Base-by-base conservation (phyloP, 2,113 vertebrate species). In the Peromyscus californicus region DNA sequence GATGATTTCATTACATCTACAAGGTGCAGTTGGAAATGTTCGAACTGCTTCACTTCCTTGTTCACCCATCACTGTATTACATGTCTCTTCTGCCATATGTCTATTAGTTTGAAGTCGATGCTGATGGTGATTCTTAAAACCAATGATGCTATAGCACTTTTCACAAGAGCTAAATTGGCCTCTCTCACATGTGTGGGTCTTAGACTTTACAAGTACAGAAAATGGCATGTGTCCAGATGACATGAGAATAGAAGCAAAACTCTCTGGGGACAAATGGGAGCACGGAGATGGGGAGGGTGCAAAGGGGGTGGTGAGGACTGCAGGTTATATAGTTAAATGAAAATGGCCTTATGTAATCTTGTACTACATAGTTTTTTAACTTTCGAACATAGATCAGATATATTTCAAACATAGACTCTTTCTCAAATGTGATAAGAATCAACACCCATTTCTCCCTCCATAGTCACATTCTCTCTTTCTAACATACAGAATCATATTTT, bases 91-190 rank as follows among this genome's bases (percentile, higher is more conserved):
- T 79, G 1, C 45, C 36, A 67, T 45, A 69, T 0, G 67, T 96
- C 75, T 84, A 42, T 82, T 84, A 59, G 5, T 67, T 83, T 74
- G 76, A 88, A 45, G 17, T 83, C 17, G 7, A 17, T 7, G 48
- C 57, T 92, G 10, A 84, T 21, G 8, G 11, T 29, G 45, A 88
- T 89, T 95, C 84, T 86, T 90, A 70, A 94, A 97, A 85, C 21
- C 8, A 15, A 90, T 9, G 22, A 89, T 63, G 13, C 22, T 61
- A 31, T 21, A 21, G 16, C 39, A 19, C 39, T 65, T 65, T 19
- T 65, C 61, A 65, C 83, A 67, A 12, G 31, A 45, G 42, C 26
- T 86, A 75, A 89, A 54, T 36, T 5, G 63, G n/a, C 3, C 26
- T 70, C 93, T 96, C 4, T 90, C 33, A n/a, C 63, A 51, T 36